Base-by-base conservation (phyloP, 2,888 invertebrate genomes). In the Catocala fraxini region DNA sequence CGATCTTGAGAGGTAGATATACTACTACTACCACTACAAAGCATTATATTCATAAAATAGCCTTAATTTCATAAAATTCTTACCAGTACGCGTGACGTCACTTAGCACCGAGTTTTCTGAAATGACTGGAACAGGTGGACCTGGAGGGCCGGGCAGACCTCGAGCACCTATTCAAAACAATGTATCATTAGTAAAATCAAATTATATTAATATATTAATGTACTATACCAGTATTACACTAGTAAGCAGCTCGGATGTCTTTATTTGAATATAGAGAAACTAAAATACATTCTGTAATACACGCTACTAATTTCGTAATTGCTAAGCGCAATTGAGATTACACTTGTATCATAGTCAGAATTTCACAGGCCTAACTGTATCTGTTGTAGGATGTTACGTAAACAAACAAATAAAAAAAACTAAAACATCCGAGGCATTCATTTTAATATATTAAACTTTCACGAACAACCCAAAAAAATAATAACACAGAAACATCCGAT, bases 141-240 rank as follows among this genome's bases (percentile, higher is more conserved):
- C 91, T 0, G 93, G 93, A 0, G 82, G 88, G 0, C 93, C 93
- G 0, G 92, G 93, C 1, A 86, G 79, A 48, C 93, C 93, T 47
- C 89, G 82, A 41, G 79, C 80, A 73, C 93, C 93, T 92, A 57
- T 34, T 49, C 65, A 62, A 49, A 65, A 74, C 49, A 33, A 54
- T 55, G 25, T 33, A 9, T 12, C 6, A 4, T 33, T n/a, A 48
- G 5, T 47, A 47, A 47, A 47, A 47, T 13, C 25, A 5, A 47
- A 15, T 12, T 12, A 47, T 12, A 4, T 47, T 12, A 47, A 47
- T 15, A 15, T 47, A 39, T 25, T 4, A 25, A 25, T 4, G 1
- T 39, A 5, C 6, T 39, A 39, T 39, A 9, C 35, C 35, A 39
- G 35, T 39, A 39, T 39, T 6, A 35, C 5, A 35, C 5, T 35